Evolutionary conservation across 2,888 invertebrate species (phyloP).

Genomic region (Endomychus coccineus): DNA sequence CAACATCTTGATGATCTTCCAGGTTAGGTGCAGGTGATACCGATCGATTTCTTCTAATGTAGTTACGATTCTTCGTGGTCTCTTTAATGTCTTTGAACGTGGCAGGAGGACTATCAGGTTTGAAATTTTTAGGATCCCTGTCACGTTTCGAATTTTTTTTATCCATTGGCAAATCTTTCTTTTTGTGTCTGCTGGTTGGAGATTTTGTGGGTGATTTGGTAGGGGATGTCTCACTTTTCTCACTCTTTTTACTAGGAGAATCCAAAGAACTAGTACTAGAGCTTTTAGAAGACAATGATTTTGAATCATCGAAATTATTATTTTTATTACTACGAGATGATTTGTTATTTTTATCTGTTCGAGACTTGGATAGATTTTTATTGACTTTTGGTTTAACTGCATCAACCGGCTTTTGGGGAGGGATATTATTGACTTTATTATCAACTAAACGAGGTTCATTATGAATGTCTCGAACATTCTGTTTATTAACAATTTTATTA

Average conservation of each 20-base stretch:
- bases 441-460: constrained; percentile 42
- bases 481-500: constrained; percentile 43
- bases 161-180: constrained; percentile 23
- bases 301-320: constrained; percentile 19
- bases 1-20: constrained; percentile 42
- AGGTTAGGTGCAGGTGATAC: constrained; percentile 55
- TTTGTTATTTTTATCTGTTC: constrained; percentile 18
- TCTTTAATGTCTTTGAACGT: constrained; percentile 52
- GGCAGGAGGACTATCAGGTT: constrained; percentile 27
- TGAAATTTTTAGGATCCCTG: constrained; percentile 14
- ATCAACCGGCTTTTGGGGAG: constrained; percentile 28
- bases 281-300: constrained; percentile 25
- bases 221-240: constrained; percentile 25
- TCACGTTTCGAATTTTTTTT: constrained; percentile 18
- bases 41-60: constrained; percentile 58
- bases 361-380: constrained; percentile 31
- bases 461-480: constrained; percentile 38
- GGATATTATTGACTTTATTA: constrained; percentile 38
- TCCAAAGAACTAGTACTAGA: constrained; percentile 30
- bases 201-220: constrained; percentile 25
- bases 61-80: constrained; percentile 54
- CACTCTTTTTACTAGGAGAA: constrained; percentile 39
- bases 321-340: constrained; percentile 8
- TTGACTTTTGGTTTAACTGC: constrained; percentile 26
- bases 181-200: constrained; percentile 24